phyloP scores from a whole-genome alignment of 2,888 invertebrate species.

The Andrena flavipes region DNA sequence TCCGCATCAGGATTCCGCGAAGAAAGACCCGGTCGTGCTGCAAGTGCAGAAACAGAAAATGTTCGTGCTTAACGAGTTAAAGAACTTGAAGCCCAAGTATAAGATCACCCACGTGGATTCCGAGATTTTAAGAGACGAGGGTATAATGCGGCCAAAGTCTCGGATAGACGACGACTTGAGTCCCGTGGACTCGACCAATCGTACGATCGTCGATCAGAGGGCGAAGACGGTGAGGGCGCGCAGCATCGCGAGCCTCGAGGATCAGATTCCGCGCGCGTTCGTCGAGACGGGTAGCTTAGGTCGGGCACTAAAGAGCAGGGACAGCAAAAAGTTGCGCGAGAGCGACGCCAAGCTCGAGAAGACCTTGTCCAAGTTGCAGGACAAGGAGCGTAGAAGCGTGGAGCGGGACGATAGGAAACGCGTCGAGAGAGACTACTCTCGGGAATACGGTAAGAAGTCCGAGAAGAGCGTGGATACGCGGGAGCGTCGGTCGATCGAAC shows the following conservation, averaged over 20 bases:
- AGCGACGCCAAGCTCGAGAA: slow-evolving; percentile 74
- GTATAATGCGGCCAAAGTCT: slow-evolving; percentile 83
- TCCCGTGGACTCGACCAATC: slow-evolving; percentile 75
- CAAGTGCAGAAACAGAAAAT: slow-evolving; percentile 82
- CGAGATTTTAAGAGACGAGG: slow-evolving; percentile 82
- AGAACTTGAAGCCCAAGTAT: slow-evolving; percentile 80
- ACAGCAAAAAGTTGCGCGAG: slow-evolving; percentile 74
- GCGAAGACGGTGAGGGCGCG: slow-evolving; percentile 77
- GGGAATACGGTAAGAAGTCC: slow-evolving; percentile 66
- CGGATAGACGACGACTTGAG: slow-evolving; percentile 82
- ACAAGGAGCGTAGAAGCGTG: slow-evolving; percentile 76
- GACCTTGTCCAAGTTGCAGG: slow-evolving; percentile 70
- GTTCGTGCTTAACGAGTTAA: slow-evolving; percentile 81
- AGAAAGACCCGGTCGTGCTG: slow-evolving; percentile 79
- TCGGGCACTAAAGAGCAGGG: slow-evolving; percentile 73
- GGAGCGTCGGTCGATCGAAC: slow-evolving; percentile 76
- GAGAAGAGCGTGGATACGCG: slow-evolving; percentile 65
- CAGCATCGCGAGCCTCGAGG: slow-evolving; percentile 82
- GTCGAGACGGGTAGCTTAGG: slow-evolving; percentile 83
- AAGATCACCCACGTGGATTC: slow-evolving; percentile 83
- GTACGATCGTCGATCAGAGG: slow-evolving; percentile 66
- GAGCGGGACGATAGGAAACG: slow-evolving; percentile 79
- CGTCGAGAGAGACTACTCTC: slow-evolving; percentile 75
- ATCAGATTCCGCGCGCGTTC: slow-evolving; percentile 71
- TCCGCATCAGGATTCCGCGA: slow-evolving; percentile 76